Conservation (phyloP, 2,113 vertebrate genomes). For the Verasper variegatus region DNA sequence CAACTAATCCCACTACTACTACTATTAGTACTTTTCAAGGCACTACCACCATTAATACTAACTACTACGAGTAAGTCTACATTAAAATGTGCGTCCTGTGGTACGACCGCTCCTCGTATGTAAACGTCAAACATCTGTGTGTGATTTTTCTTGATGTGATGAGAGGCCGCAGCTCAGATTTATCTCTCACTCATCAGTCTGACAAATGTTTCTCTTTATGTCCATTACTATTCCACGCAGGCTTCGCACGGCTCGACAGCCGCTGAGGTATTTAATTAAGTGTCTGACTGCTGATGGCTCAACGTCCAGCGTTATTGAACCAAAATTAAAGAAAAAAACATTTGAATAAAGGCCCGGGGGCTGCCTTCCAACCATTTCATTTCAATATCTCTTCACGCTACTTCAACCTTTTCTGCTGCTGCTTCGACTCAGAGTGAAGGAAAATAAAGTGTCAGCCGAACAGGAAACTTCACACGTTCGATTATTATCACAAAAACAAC, state of each 20-base stretch:
- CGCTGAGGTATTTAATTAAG: conserved; percentile 81
- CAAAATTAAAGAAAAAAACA: conserved; percentile 78
- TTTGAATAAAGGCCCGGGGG: conserved; percentile 82
- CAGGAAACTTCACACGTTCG: conserved; percentile 14
- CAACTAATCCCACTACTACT: too few species aligned
- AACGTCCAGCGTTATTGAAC: conserved; percentile 79
- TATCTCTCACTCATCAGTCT: conserved; percentile 75
- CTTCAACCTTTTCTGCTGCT: too few species aligned
- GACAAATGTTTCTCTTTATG: conserved; percentile 79
- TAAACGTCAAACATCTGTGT: too few species aligned
- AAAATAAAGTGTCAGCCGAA: not conserved
- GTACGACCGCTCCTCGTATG: too few species aligned
- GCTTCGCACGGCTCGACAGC: conserved; percentile 49
- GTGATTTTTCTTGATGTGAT: too few species aligned
- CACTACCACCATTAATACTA: too few species aligned
- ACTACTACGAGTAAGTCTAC: too few species aligned
- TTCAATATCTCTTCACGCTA: conserved; percentile 76
- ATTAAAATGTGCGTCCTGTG: too few species aligned
- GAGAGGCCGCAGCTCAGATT: too few species aligned
- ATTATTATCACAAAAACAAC: not conserved
- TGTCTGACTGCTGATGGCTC: conserved; percentile 76
- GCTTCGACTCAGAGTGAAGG: too few species aligned
- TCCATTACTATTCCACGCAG: conserved; percentile 75
- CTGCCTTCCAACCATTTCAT: conserved; percentile 71
- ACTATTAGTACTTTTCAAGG: too few species aligned